Evolutionary conservation across 1,140 invertebrate species (phyloP).

Genomic region (Drosophila cardini): DNA sequence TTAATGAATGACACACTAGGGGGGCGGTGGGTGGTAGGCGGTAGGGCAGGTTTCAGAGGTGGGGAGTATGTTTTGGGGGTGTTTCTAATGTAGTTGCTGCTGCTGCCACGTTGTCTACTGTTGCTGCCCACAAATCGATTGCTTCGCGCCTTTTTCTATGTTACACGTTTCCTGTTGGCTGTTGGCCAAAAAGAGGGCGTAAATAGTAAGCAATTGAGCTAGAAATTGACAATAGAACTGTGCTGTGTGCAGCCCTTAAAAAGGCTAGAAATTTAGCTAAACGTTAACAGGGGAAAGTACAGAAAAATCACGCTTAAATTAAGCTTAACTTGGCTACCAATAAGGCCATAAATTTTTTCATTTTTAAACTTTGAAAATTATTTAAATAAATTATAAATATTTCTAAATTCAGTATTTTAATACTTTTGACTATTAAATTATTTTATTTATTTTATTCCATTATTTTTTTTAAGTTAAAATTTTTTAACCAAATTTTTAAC

Average conservation of each 20-base stretch:
- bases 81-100: constrained; percentile 15
- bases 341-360: too few species aligned
- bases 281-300: too few species aligned
- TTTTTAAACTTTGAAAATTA: too few species aligned
- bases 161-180: constrained; percentile 72
- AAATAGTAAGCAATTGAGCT: constrained; percentile 10
- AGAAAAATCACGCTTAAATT: too few species aligned
- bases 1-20: constrained; percentile 65
- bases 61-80: constrained; percentile 12
- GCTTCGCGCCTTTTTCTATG: constrained; percentile 77
- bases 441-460: too few species aligned
- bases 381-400: too few species aligned
- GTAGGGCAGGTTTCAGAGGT: constrained; percentile 10
- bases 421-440: too few species aligned
- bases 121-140: constrained; percentile 78
- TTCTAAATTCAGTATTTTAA: too few species aligned
- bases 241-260: constrained; percentile 13
- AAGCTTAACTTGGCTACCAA: too few species aligned
- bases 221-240: constrained; percentile 6
- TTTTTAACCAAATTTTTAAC: too few species aligned
- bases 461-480: too few species aligned
- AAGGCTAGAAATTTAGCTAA: background rate
- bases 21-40: constrained; percentile 11
- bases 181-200: constrained; percentile 12
- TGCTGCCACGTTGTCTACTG: constrained; percentile 9